Percentiles rank a stretch among this genome's conserved stretches.
Evolutionary conservation across 1,140 invertebrate genomes (phyloP).

Genomic region (Venturia canescens): DNA sequence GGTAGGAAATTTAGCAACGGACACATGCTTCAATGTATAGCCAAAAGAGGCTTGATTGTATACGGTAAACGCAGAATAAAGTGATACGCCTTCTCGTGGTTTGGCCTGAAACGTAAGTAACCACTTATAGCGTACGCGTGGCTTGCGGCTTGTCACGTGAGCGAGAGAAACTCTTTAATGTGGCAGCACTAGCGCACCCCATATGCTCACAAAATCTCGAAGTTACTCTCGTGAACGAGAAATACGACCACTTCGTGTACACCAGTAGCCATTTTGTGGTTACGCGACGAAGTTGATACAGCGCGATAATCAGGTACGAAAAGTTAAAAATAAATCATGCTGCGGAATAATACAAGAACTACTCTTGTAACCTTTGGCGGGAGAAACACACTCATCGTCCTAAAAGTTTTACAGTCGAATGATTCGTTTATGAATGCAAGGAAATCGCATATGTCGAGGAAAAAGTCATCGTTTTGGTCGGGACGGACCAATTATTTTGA

Average conservation of each 20-base stretch:
- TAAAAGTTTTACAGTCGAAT: no score
- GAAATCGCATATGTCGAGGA: not conserved
- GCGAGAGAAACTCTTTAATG: not conserved
- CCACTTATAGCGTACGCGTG: not conserved
- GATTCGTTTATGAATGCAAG: no score
- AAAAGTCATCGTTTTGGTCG: not conserved
- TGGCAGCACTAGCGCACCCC: not conserved
- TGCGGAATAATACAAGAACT: not conserved
- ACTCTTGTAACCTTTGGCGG: no score
- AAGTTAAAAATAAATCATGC: not conserved
- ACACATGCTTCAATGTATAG: not conserved
- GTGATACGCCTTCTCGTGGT: slow-evolving; percentile 13
- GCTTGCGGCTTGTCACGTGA: slow-evolving; percentile 14
- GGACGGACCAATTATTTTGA: no score
- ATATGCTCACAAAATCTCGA: not conserved
- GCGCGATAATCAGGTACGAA: not conserved
- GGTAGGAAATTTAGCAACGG: not conserved
- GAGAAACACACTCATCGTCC: no score
- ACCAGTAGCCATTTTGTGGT: not conserved
- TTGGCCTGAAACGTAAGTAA: slow-evolving; percentile 20
- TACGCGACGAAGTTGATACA: not conserved
- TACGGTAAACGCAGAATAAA: not conserved
- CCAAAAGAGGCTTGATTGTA: not conserved
- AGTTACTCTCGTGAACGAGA: not conserved
- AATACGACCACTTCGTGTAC: not conserved